Percentiles rank a stretch among this genome's conserved stretches.
Conservation (phyloP, 2,113 vertebrate species). For the Geothlypis trichas region DNA sequence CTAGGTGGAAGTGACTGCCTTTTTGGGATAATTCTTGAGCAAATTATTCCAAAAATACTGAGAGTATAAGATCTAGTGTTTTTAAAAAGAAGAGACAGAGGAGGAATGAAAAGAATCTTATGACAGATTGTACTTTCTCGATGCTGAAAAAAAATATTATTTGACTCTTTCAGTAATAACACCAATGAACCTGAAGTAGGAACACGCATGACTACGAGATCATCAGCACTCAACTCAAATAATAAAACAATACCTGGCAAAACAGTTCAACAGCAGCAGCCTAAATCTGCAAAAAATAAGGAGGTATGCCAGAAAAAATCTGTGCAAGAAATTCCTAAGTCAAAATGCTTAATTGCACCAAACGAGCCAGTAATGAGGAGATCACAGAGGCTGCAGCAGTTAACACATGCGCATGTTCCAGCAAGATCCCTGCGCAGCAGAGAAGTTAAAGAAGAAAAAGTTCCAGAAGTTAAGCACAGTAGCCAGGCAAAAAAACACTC, state of each 20-base stretch:
- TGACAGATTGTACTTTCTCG: constrained; percentile 12
- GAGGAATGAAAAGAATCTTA: constrained; percentile 23
- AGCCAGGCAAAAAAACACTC: constrained; percentile 32
- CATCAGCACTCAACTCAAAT: constrained; percentile 7
- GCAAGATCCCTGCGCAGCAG: constrained; percentile 69
- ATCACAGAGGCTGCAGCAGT: constrained; percentile 74
- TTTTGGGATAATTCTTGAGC: background rate
- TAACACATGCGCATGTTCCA: constrained; percentile 55
- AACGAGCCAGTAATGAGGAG: constrained; percentile 66
- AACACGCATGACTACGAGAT: constrained; percentile 67
- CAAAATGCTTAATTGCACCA: background rate
- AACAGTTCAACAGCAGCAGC: constrained; percentile 47
- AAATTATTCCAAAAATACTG: constrained; percentile 26
- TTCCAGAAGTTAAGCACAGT: constrained; percentile 49
- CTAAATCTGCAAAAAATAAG: constrained; percentile 54
- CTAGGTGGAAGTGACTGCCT: background rate
- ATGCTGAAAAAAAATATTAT: constrained; percentile 21
- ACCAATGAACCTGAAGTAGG: constrained; percentile 37
- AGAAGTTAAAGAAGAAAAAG: constrained; percentile 59
- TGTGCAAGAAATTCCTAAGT: constrained; percentile 39
- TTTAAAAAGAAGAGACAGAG: background rate
- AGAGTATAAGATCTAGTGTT: background rate
- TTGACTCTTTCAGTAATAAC: constrained; percentile 48
- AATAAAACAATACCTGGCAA: constrained; percentile 13
- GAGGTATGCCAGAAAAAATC: constrained; percentile 64